These are phyloP conservation scores for Himalopsyche phryganea DNA, from an alignment of 1,140 invertebrate genomes.

Conservation along the genomic window DNA sequence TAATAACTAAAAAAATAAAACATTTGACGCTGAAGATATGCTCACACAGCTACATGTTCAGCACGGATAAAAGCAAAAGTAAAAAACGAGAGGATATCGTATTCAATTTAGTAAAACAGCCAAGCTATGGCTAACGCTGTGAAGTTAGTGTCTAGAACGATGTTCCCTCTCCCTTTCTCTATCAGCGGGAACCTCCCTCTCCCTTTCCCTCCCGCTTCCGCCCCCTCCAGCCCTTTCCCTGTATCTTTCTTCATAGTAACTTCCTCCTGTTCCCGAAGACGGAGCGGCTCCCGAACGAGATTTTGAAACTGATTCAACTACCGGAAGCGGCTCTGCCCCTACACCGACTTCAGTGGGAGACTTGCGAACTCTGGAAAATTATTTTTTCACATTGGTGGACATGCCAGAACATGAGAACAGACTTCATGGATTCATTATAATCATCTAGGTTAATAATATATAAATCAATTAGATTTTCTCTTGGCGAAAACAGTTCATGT, in stretches of 20 bases:
- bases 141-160: conserved; percentile 63
- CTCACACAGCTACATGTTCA: too few relatives aligned
- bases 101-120: too few relatives aligned
- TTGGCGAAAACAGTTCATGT: not conserved
- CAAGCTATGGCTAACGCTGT: too few relatives aligned
- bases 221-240: conserved; percentile 64
- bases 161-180: conserved; percentile 69
- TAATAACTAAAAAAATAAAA: too few relatives aligned
- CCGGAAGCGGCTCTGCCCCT: conserved; percentile 42
- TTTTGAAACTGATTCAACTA: conserved; percentile 54
- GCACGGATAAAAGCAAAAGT: too few relatives aligned
- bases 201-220: conserved; percentile 67
- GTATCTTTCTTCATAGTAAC: conserved; percentile 81
- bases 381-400: not conserved
- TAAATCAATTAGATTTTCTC: not conserved
- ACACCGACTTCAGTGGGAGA: conserved; percentile 51
- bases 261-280: conserved; percentile 50
- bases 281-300: conserved; percentile 54
- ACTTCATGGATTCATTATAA: not conserved
- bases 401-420: too few relatives aligned
- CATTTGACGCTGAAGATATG: too few relatives aligned
- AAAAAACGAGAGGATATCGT: too few relatives aligned
- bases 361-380: conserved; percentile 58
- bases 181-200: conserved; percentile 56
- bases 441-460: not conserved